Evolutionary conservation across 2,888 invertebrate genomes (phyloP), one percentile per base, ranked within the genome.

Genomic region (Phortica magna): DNA sequence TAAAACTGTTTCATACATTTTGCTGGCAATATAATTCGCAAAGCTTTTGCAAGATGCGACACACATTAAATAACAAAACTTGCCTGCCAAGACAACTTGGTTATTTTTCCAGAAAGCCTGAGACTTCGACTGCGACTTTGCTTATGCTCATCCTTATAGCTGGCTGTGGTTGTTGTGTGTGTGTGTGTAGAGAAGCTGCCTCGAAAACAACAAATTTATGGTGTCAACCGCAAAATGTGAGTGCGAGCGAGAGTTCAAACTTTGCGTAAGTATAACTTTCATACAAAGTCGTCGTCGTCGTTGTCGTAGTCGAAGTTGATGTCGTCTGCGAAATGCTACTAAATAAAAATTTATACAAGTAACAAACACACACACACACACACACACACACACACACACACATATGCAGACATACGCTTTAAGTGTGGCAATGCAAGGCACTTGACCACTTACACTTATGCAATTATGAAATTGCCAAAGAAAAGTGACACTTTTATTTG

Each of bases 401-500:
- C 14, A 48, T 48, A 48, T 61, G n/a, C 19, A 19, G 22, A 22
- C 19, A 22, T 22, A 48, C 48, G 19, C 22, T 17, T 61, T 61
- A 42, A 67, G 67, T 67, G 41, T 42, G 67, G n/a, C 41, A 39
- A 42, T 82, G 85, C 83, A 81, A 82, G 81, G 79, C 87, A 86
- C 88, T 88, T 86, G 85, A 88, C 88, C 86, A 86, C 86, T 86
- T 87, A 85, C 86, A 88, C 88, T 88, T 85, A 84, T 86, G 87
- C 86, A 86, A 88, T 86, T 86, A 86, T 86, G 86, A 85, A 86
- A 86, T 88, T 87, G 88, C 86, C 88, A 88, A 84, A 85, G 88
- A 88, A 68, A 88, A 86, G 86, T 88, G 86, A 88, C 88, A 86
- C 88, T 88, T 86, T 88, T 85, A 86, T 85, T 85, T 80, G 81